A percentile compares a stretch with the other conserved stretches of the same genome.
Conservation (phyloP, 2,797 vertebrate genomes). For the Neosilurus mollespiculum region DNA sequence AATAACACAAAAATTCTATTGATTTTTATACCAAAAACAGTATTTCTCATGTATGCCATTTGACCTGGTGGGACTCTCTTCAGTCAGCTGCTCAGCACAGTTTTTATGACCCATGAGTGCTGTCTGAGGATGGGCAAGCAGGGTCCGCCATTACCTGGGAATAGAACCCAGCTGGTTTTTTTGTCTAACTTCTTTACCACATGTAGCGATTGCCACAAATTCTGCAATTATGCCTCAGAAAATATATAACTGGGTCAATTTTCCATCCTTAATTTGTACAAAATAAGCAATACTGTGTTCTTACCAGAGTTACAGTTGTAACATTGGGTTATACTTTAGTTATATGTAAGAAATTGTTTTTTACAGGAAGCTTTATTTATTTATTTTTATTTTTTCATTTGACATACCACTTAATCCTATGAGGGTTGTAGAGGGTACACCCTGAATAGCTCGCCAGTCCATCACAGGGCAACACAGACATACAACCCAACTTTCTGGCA, state of each 20-base stretch:
- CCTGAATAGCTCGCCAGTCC: too few species aligned
- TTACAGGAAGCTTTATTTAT: too few species aligned
- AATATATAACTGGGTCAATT: neutral
- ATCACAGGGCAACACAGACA: too few species aligned
- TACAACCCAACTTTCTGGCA: too few species aligned
- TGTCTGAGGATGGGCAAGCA: constrained; percentile 30
- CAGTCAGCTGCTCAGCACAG: constrained; percentile 21
- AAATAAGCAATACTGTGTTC: neutral
- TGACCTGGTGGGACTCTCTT: constrained; percentile 62
- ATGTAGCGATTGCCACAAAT: constrained; percentile 30
- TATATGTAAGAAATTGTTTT: neutral
- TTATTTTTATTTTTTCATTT: too few species aligned
- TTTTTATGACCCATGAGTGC: constrained; percentile 34
- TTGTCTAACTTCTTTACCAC: constrained; percentile 16
- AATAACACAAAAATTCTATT: constrained; percentile 68
- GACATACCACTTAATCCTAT: too few species aligned
- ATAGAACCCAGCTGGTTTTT: constrained; percentile 15
- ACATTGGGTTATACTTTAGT: neutral
- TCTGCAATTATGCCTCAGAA: neutral
- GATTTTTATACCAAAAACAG: constrained; percentile 62
- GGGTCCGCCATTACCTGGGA: constrained; percentile 40
- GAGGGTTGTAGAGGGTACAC: too few species aligned
- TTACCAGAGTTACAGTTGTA: neutral
- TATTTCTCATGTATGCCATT: constrained; percentile 64
- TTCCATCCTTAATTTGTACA: neutral